Evolutionary conservation across 2,797 vertebrate genomes (phyloP).

Genomic region (Galago senegalensis): DNA sequence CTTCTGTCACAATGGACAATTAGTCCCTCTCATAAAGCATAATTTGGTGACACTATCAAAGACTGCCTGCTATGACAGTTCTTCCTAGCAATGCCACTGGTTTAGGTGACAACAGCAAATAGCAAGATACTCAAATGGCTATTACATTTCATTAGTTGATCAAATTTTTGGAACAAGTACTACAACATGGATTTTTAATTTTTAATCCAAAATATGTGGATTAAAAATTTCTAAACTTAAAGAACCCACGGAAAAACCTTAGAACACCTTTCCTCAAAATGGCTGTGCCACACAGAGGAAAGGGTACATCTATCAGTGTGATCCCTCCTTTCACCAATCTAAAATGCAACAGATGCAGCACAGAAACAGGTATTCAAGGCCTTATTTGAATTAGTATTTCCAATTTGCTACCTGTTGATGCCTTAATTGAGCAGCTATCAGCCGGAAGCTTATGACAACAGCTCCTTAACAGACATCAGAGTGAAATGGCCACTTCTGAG

Average conservation of each 20-base stretch:
- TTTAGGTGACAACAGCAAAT: neutral
- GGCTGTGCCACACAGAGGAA: neutral
- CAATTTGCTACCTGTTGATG: slow-evolving; percentile 11
- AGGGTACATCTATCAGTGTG: neutral
- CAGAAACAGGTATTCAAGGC: slow-evolving; percentile 8
- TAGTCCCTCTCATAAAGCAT: neutral
- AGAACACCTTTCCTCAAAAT: slow-evolving; percentile 56
- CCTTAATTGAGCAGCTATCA: slow-evolving; percentile 37
- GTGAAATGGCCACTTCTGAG: neutral
- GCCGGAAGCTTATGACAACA: slow-evolving; percentile 14
- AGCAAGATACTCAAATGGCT: neutral
- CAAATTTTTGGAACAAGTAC: slow-evolving; percentile 20
- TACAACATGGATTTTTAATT: neutral
- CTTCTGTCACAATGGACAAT: neutral
- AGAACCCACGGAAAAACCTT: neutral
- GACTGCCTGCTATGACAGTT: slow-evolving; percentile 27
- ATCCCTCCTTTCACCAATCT: neutral
- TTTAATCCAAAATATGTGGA: too few species aligned
- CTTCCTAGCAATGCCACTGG: neutral
- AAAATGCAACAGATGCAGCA: slow-evolving; percentile 46
- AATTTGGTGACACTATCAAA: neutral
- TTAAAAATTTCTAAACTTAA: slow-evolving; percentile 31
- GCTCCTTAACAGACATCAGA: slow-evolving; percentile 28
- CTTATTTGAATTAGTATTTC: slow-evolving; percentile 36
- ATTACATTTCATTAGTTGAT: slow-evolving; percentile 37